These are phyloP conservation scores for Leucophenga maculata DNA, from an alignment of 2,888 invertebrate species.

Conservation along the genomic window DNA sequence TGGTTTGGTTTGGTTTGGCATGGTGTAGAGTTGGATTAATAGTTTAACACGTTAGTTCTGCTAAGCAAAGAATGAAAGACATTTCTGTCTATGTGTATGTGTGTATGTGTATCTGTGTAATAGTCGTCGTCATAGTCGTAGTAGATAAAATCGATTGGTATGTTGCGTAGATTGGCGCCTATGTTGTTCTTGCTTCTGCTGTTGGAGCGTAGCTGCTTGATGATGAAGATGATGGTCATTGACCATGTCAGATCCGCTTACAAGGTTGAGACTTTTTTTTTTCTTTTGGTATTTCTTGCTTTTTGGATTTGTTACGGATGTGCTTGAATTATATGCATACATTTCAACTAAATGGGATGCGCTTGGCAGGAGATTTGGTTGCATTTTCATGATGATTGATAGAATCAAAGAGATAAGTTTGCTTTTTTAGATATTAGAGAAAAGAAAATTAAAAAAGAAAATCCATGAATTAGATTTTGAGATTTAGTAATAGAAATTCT, in stretches of 20 bases:
- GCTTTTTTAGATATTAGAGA: too few relatives aligned
- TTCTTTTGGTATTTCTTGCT: not conserved
- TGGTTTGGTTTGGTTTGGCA: too few relatives aligned
- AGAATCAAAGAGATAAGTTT: too few relatives aligned
- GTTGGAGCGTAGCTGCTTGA: not conserved
- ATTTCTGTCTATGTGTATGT: not conserved
- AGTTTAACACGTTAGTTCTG: slow-evolving; percentile 20
- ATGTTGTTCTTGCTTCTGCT: not conserved
- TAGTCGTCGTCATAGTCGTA: not conserved
- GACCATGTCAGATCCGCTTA: slow-evolving; percentile 14
- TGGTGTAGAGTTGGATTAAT: slow-evolving; percentile 16
- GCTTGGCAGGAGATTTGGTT: not conserved
- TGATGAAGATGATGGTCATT: slow-evolving; percentile 5
- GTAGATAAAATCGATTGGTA: slow-evolving; percentile 1
- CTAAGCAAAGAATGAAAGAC: not conserved
- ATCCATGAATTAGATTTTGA: too few relatives aligned
- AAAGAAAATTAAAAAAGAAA: too few relatives aligned
- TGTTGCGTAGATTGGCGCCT: slow-evolving; percentile 9
- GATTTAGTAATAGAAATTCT: too few relatives aligned
- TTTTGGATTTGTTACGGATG: slow-evolving; percentile 10
- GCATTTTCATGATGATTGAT: not conserved
- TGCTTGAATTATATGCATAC: slow-evolving; percentile 1
- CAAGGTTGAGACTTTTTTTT: not conserved
- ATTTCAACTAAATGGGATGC: not conserved
- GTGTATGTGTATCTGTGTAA: not conserved